Evolutionary conservation across 2,113 vertebrate genomes (phyloP).

Genomic region (Pteronura brasiliensis): DNA sequence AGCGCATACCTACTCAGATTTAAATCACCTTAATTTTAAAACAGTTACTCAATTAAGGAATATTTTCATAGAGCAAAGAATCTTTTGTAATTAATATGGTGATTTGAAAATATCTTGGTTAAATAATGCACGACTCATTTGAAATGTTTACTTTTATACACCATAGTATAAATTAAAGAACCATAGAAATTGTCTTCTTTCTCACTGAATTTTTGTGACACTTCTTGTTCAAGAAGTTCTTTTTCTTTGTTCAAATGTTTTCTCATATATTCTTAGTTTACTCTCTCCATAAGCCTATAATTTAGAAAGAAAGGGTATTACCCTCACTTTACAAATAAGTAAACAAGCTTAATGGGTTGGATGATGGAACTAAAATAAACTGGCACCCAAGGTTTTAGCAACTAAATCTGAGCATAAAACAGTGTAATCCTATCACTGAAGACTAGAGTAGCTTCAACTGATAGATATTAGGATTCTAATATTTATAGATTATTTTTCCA

Average conservation of each 20-base stretch:
- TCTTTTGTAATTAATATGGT: neutral
- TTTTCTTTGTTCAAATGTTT: neutral
- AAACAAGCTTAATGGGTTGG: neutral
- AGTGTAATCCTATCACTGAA: neutral
- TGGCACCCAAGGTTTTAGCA: neutral
- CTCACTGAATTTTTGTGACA: neutral
- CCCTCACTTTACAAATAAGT: neutral
- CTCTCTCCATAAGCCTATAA: neutral
- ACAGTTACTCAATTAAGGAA: neutral
- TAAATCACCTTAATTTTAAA: slow-evolving; percentile 27
- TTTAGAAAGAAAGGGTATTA: neutral
- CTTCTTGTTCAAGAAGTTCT: neutral
- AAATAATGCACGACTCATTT: neutral
- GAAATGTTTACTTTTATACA: neutral
- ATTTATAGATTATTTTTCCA: neutral
- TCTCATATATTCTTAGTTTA: neutral
- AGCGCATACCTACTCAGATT: neutral
- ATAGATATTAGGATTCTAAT: neutral
- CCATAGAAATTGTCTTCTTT: neutral
- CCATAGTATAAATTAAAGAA: neutral
- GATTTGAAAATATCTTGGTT: neutral
- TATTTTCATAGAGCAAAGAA: slow-evolving; percentile 18
- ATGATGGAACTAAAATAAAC: neutral
- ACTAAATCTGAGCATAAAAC: neutral
- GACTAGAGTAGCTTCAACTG: neutral